Evolutionary conservation across 2,888 invertebrate genomes (phyloP), one percentile per base, ranked within the genome.

Genomic region (Willowsia nigromaculata): DNA sequence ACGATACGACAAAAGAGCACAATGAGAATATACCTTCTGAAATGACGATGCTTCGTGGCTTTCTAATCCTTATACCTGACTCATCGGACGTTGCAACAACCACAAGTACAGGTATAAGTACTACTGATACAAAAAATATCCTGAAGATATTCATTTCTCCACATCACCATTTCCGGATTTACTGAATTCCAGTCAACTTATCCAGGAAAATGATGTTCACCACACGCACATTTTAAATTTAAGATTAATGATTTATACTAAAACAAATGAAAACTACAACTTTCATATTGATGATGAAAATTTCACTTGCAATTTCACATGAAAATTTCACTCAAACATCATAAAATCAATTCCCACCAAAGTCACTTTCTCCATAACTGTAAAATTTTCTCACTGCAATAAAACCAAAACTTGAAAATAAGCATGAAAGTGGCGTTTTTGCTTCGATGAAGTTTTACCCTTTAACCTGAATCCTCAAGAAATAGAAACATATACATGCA

Each of bases 81-180:
- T 81, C 81, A 50, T 80, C 86, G 1, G 68, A 56, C 6, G 87
- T 82, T 25, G 82, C 71, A 27, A 74, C 81, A 47, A 80, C 86
- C 65, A 90, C 90, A n/a, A 90, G 76, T n/a, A 90, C 40, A 13
- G 90, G 90, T 50, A 90, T 87, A 3, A 90, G 62, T 0, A 90
- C 76, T n/a, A 65, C 68, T 37, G 86, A 80, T 6, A 86, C 90
- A 47, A 83, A 82, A 84, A 90, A 90, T 86, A 90, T 68, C 68
- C 90, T 82, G 53, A 87, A 87, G 86, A 90, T 59, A 68, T 87
- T 65, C 90, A 90, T 90, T 62, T 53, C 86, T 65, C 68, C 37
- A 25, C 71, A 40, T 47, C 71, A 83, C 40, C 84, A 84, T 65
- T 80, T 87, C 74, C 53, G 50, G 9, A 13, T 68, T 78, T 13